phyloP scores from a whole-genome alignment of 2,888 invertebrate genomes.

The Drosophila niveifrons region DNA sequence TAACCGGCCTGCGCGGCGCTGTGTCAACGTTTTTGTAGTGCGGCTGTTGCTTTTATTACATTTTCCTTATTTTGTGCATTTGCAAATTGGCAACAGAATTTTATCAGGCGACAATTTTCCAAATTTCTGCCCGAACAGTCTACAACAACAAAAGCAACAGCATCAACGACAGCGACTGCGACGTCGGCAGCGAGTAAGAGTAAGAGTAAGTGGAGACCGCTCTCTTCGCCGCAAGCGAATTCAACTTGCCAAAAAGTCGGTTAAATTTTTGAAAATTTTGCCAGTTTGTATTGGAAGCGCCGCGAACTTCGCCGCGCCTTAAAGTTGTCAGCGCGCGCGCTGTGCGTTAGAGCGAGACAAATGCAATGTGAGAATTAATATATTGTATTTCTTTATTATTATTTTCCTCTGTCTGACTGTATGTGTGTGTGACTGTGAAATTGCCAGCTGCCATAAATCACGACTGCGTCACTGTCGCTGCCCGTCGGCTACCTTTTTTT shows the following conservation, averaged over 20 bases:
- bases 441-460: conserved; percentile 65
- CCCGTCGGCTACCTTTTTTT: conserved; percentile 46
- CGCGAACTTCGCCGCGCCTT: conserved; percentile 29
- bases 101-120: conserved; percentile 27
- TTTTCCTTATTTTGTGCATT: conserved; percentile 26
- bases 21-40: conserved; percentile 43
- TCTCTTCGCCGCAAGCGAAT: conserved; percentile 47
- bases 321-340: conserved; percentile 36
- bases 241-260: conserved; percentile 62
- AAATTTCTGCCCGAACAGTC: conserved; percentile 32
- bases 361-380: conserved; percentile 44
- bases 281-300: conserved; percentile 28
- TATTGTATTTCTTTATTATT: conserved; percentile 31
- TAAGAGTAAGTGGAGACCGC: conserved; percentile 18
- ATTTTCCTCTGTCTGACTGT: conserved; percentile 3
- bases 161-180: neutral
- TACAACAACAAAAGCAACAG: conserved; percentile 7
- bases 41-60: no score
- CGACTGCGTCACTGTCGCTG: conserved; percentile 33
- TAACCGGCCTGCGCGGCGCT: conserved; percentile 67
- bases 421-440: conserved; percentile 7
- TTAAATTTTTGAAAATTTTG: conserved; percentile 55
- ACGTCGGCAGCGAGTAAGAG: neutral
- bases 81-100: conserved; percentile 33
- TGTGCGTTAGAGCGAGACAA: conserved; percentile 49